Evolutionary conservation across 2,113 vertebrate genomes (phyloP), one percentile per base, ranked within the genome.

Genomic region (Elaphurus davidianus): DNA sequence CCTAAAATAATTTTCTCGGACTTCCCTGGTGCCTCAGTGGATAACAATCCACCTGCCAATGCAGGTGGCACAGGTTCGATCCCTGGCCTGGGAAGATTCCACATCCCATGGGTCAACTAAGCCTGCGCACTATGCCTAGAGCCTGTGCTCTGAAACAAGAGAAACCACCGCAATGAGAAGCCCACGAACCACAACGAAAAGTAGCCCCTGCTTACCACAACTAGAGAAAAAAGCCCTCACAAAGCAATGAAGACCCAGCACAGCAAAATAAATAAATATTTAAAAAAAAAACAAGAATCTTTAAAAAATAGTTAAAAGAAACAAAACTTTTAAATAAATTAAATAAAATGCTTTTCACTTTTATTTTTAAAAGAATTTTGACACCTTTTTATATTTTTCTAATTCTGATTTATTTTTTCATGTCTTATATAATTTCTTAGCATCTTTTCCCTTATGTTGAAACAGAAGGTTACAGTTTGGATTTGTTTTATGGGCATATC

Each of bases 151-250:
- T 71, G 71, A 76, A 76, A 76, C 36, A 76, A 76, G 71, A 76
- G 23, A 43, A 76, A 14, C 71, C 36, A 74, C 5, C 21, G 14
- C 23, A 43, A 43, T 76, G 71, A 76, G 71, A 76, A 43, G 36
- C 23, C 36, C 71, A 74, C 0, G 1, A 12, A 74, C 11, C 36
- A 13, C 11, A 43, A 74, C 0, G 1, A 74, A 74, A 5, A 74
- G 36, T 43, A 74, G 71, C 11, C 12, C 71, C 71, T 76, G 36
- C 71, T 43, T 43, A 12, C 21, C 71, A 7, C 36, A 76, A 74
- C 36, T 76, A 76, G 71, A 76, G 71, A 25, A 76, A 43, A 43
- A 76, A 27, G 12, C 12, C 1, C 71, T 76, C 36, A 76, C 71
- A 76, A 76, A 74, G 67, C 21, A 74, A 74, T 6, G 36, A 40